phyloP scores from a whole-genome alignment of 2,797 vertebrate species.

The Acanthurus tractus region DNA sequence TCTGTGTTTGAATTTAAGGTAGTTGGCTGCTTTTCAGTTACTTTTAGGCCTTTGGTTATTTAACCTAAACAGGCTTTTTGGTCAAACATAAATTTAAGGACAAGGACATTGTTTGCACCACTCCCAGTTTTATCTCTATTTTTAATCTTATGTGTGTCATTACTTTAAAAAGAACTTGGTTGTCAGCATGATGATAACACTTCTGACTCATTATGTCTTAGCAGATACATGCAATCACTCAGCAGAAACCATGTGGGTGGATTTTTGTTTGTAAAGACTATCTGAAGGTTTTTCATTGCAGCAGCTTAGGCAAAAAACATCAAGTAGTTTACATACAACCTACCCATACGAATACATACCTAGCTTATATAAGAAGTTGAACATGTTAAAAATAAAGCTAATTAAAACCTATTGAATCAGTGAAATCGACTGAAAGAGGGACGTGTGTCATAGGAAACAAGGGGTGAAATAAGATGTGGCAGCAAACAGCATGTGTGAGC shows the following conservation, averaged over 20 bases:
- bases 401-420: background rate
- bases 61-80: background rate
- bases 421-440: background rate
- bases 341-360: background rate
- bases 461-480: slow-evolving; percentile 39
- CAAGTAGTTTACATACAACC: background rate
- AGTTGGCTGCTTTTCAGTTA: background rate
- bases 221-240: background rate
- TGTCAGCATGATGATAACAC: slow-evolving; percentile 7
- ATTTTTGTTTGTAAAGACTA: background rate
- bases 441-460: slow-evolving; percentile 12
- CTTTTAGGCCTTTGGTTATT: background rate
- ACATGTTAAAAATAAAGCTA: background rate
- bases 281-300: background rate
- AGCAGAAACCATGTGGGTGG: background rate
- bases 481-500: slow-evolving; percentile 59
- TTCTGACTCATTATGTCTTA: background rate
- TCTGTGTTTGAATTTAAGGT: background rate
- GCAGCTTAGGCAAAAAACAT: background rate
- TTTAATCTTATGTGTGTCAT: background rate
- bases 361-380: background rate
- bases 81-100: background rate
- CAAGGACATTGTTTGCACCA: background rate
- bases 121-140: background rate
- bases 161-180: background rate